These are phyloP conservation scores for Torymus tubicola DNA, from an alignment of 2,888 invertebrate genomes.

Conservation along the genomic window DNA sequence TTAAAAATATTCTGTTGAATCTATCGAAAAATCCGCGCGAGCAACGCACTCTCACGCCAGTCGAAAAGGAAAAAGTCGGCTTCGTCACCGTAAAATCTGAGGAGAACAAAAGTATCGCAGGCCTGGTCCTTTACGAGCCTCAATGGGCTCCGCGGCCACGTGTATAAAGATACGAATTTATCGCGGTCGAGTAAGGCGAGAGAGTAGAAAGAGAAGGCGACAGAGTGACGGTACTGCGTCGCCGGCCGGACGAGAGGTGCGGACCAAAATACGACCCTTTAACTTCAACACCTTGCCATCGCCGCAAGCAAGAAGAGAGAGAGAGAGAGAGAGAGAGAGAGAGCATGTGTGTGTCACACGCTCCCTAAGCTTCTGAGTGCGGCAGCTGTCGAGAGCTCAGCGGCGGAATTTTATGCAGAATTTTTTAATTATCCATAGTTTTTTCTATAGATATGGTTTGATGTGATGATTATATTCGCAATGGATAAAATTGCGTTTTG, in stretches of 20 bases:
- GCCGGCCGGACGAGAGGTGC: constrained; percentile 31
- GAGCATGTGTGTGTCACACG: constrained; percentile 3
- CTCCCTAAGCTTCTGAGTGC: neutral
- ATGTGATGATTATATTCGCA: too few relatives aligned
- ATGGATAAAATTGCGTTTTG: too few relatives aligned
- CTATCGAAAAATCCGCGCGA: too few relatives aligned
- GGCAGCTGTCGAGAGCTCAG: neutral
- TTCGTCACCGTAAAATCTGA: constrained; percentile 7
- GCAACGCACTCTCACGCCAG: too few relatives aligned
- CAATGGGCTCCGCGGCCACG: neutral
- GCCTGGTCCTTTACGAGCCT: constrained; percentile 20
- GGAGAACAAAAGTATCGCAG: constrained; percentile 34
- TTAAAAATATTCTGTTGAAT: too few relatives aligned
- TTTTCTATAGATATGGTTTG: too few relatives aligned
- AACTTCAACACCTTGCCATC: constrained; percentile 67
- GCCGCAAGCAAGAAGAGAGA: neutral
- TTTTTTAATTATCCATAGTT: too few relatives aligned
- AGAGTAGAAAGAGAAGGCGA: neutral
- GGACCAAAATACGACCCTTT: constrained; percentile 67
- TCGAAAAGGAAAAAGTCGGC: neutral
- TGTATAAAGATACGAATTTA: constrained; percentile 69
- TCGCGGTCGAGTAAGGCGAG: constrained; percentile 55
- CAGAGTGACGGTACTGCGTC: constrained; percentile 25
- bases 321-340: constrained; percentile 2
- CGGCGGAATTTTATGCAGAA: too few relatives aligned